These are phyloP conservation scores for Cacoxenus indagator DNA, from an alignment of 2,888 invertebrate species.

Conservation along the genomic window DNA sequence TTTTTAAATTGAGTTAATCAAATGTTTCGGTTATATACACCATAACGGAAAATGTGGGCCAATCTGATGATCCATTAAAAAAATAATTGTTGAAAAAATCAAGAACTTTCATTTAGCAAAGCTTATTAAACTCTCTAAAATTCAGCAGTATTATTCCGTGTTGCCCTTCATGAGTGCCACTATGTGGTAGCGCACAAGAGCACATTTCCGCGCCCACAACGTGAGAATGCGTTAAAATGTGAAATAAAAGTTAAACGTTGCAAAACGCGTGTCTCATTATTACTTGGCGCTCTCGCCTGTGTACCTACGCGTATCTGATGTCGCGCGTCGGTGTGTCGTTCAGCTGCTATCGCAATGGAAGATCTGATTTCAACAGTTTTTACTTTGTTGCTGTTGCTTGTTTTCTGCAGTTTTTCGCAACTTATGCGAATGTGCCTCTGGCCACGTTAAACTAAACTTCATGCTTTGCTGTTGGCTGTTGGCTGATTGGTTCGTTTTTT, in stretches of 20 bases:
- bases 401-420: background rate
- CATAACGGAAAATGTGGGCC: background rate
- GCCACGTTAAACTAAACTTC: background rate
- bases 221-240: background rate
- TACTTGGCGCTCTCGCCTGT: background rate
- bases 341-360: background rate
- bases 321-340: background rate
- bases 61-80: background rate
- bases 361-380: background rate
- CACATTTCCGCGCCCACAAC: slow-evolving; percentile 4
- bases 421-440: background rate
- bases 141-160: too few species aligned
- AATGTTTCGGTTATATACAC: background rate
- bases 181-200: background rate
- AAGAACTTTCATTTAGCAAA: too few species aligned
- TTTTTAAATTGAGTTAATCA: slow-evolving; percentile 11
- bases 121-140: too few species aligned
- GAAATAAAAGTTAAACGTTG: slow-evolving; percentile 12
- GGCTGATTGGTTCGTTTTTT: background rate
- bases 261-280: slow-evolving; percentile 16
- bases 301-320: background rate
- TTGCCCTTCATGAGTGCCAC: background rate
- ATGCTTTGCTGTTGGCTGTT: background rate
- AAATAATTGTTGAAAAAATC: background rate
- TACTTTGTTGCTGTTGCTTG: background rate